Percentiles rank a stretch among this genome's conserved stretches.
Conservation (phyloP, 2,113 vertebrate genomes). For the Lipophrys pholis region DNA sequence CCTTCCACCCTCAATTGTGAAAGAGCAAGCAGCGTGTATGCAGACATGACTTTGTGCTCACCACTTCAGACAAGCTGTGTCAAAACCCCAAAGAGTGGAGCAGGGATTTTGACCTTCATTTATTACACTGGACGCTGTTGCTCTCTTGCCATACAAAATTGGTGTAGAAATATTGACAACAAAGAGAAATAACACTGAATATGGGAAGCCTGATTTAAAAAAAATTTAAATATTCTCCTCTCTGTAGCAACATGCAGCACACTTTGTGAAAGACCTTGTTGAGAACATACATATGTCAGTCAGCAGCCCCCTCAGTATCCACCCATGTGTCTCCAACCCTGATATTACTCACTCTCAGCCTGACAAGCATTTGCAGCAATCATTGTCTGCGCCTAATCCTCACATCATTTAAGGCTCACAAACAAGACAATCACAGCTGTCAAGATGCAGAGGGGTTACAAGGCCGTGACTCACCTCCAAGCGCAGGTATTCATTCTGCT, state of each 20-base stretch:
- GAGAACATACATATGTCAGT: conserved; percentile 70
- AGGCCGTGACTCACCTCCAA: conserved; percentile 85
- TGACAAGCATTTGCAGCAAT: conserved; percentile 64
- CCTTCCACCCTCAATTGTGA: not conserved
- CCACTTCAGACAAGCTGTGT: conserved; percentile 33
- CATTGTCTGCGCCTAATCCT: conserved; percentile 54
- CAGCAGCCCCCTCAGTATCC: conserved; percentile 64
- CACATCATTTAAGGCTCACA: conserved; percentile 43
- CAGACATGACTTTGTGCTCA: conserved; percentile 30
- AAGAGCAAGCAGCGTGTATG: conserved; percentile 17
- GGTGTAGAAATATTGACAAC: conserved; percentile 28
- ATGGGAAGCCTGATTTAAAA: conserved; percentile 10
- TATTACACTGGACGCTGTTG: conserved; percentile 2
- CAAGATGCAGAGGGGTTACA: conserved; percentile 36
- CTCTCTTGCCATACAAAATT: conserved; percentile 3
- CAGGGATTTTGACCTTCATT: conserved; percentile 49
- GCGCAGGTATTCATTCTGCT: conserved; percentile 87
- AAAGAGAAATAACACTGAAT: conserved; percentile 58
- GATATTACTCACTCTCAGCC: conserved; percentile 72
- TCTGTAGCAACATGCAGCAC: conserved; percentile 36
- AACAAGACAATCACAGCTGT: conserved; percentile 62
- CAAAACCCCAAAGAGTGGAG: conserved; percentile 35
- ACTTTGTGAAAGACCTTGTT: conserved; percentile 43
- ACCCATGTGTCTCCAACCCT: conserved; percentile 70
- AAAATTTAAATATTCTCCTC: conserved; percentile 27